Conservation (phyloP, 2,797 vertebrate genomes). For the Gadopsis bispinosus region DNA sequence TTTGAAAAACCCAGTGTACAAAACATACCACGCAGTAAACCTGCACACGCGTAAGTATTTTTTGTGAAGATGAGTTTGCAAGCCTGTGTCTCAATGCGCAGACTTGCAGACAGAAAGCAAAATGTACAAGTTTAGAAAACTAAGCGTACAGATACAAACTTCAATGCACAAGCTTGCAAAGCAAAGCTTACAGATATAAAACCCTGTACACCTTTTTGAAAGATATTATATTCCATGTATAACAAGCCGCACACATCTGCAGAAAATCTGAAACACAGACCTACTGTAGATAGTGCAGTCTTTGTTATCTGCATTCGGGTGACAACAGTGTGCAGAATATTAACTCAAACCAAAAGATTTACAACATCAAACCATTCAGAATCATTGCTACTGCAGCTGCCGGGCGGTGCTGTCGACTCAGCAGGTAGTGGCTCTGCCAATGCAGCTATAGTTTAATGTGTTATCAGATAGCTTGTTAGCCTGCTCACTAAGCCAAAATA, state of each 20-base stretch:
- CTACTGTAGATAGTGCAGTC: constrained; percentile 18
- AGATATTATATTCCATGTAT: too few relatives aligned
- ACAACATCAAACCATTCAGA: constrained; percentile 40
- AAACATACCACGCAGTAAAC: too few relatives aligned
- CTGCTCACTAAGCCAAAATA: constrained; percentile 30
- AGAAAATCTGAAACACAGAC: constrained; percentile 17
- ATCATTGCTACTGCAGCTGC: constrained; percentile 32
- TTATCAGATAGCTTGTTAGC: constrained; percentile 41
- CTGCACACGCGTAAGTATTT: too few relatives aligned
- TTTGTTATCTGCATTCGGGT: constrained; percentile 36
- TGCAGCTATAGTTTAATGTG: constrained; percentile 41
- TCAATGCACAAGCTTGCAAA: too few relatives aligned
- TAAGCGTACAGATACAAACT: too few relatives aligned
- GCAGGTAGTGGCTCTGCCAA: constrained; percentile 33
- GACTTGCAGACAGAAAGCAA: too few relatives aligned
- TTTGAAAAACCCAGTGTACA: too few relatives aligned
- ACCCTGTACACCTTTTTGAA: too few relatives aligned
- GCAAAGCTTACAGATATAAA: too few relatives aligned
- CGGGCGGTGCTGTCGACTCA: constrained; percentile 41
- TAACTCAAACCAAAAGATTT: constrained; percentile 35
- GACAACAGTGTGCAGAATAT: constrained; percentile 34
- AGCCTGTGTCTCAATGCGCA: too few relatives aligned
- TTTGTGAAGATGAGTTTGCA: too few relatives aligned
- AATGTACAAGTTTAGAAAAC: too few relatives aligned
- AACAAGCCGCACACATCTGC: not conserved